Conservation (phyloP, 2,113 vertebrate species). For the Malurus alboscapulatus region DNA sequence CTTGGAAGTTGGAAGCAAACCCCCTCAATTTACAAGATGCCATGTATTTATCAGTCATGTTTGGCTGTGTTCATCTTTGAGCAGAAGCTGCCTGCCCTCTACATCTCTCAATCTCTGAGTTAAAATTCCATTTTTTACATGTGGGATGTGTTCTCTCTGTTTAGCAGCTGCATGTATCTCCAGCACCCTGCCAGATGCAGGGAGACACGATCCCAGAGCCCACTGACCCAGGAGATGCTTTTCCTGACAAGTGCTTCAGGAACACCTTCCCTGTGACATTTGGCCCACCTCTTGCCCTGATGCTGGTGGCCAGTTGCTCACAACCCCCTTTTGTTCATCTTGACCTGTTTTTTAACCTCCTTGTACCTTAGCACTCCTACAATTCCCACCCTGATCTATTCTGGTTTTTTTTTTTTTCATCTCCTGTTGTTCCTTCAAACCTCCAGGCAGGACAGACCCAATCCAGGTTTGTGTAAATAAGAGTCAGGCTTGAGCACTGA, state of each 20-base stretch:
- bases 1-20: background rate
- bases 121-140: background rate
- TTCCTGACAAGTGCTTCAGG: background rate
- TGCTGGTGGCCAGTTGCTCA: background rate
- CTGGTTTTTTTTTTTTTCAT: background rate
- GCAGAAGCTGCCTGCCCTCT: background rate
- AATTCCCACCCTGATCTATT: background rate
- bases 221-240: background rate
- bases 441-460: background rate
- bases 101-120: background rate
- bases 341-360: background rate
- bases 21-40: fast-evolving
- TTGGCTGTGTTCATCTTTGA: background rate
- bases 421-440: background rate
- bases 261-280: fast-evolving
- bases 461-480: background rate
- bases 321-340: background rate
- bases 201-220: background rate
- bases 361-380: background rate
- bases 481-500: background rate
- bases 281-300: background rate
- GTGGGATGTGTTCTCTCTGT: background rate
- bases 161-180: background rate
- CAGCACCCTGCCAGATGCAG: background rate
- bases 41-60: background rate